Evolutionary conservation across 2,797 vertebrate genomes (phyloP).

Genomic region (Liasis olivaceus): DNA sequence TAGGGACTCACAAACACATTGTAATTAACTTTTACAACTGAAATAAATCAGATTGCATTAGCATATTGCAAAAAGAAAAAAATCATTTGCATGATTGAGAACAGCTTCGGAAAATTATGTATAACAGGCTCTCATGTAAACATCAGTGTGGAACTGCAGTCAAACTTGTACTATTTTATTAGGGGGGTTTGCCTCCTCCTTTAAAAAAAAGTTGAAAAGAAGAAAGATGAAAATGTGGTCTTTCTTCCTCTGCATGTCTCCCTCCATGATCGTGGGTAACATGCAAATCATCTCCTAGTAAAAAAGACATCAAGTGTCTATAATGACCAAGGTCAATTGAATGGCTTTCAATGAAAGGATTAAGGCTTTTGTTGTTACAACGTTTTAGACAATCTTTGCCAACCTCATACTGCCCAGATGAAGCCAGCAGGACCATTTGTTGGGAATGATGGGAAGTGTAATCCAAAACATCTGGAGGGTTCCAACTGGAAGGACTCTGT

Average conservation of each 20-base stretch:
- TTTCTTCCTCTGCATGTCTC: conserved; percentile 51
- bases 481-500: neutral
- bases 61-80: conserved; percentile 89
- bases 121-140: conserved; percentile 71
- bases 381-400: neutral
- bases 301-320: conserved; percentile 53
- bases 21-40: conserved; percentile 97
- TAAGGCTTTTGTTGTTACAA: conserved; percentile 64
- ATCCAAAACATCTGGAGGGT: neutral
- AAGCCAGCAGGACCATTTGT: neutral
- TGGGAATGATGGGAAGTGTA: neutral
- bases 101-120: conserved; percentile 88
- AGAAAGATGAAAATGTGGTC: conserved; percentile 50
- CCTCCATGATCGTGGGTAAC: conserved; percentile 13
- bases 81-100: conserved; percentile 97
- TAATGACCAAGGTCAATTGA: conserved; percentile 60
- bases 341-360: conserved; percentile 65
- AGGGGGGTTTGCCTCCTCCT: conserved; percentile 46
- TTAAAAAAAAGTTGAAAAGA: conserved; percentile 53
- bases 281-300: conserved; percentile 46
- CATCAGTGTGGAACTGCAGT: conserved; percentile 57
- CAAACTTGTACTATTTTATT: conserved; percentile 65
- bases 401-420: neutral
- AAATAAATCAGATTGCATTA: conserved; percentile 94
- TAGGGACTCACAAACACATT: conserved; percentile 93